phyloP scores from a whole-genome alignment of 2,888 invertebrate genomes.

The Hypolimnas misippus region DNA sequence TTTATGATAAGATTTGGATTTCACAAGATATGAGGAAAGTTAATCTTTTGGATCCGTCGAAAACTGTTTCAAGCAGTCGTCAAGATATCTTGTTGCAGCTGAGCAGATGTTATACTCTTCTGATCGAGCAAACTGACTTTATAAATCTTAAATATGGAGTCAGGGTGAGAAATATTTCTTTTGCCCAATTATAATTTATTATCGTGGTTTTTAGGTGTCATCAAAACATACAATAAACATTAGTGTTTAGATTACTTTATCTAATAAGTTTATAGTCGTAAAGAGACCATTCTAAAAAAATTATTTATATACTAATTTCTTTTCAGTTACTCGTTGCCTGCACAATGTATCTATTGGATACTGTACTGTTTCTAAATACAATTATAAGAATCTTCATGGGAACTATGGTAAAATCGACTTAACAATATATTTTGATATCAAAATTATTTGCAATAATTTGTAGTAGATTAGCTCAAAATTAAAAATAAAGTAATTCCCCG shows the following conservation, averaged over 20 bases:
- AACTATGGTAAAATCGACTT: slow-evolving; percentile 36
- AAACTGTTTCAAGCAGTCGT: slow-evolving; percentile 20
- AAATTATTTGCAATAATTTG: too few relatives aligned
- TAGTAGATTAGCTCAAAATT: too few relatives aligned
- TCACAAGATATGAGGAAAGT: slow-evolving; percentile 3
- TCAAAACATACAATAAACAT: too few relatives aligned
- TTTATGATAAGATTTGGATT: slow-evolving; percentile 7
- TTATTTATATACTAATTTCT: neutral
- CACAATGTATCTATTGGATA: slow-evolving; percentile 32
- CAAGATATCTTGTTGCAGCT: slow-evolving; percentile 29
- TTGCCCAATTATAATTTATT: neutral
- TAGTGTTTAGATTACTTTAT: too few relatives aligned
- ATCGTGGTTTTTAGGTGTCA: neutral
- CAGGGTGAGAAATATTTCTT: slow-evolving; percentile 28
- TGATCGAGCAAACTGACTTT: slow-evolving; percentile 39
- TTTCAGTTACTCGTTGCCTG: slow-evolving; percentile 37
- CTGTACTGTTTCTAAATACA: slow-evolving; percentile 34
- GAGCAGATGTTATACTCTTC: slow-evolving; percentile 40
- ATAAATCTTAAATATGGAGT: slow-evolving; percentile 42
- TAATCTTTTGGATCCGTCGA: slow-evolving; percentile 24
- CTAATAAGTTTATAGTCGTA: too few relatives aligned
- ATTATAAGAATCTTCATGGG: slow-evolving; percentile 34
- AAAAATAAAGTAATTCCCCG: too few relatives aligned
- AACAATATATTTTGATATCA: too few relatives aligned
- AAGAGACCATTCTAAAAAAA: too few relatives aligned